Conservation (phyloP, 1,140 invertebrate genomes). For the Galleria mellonella region DNA sequence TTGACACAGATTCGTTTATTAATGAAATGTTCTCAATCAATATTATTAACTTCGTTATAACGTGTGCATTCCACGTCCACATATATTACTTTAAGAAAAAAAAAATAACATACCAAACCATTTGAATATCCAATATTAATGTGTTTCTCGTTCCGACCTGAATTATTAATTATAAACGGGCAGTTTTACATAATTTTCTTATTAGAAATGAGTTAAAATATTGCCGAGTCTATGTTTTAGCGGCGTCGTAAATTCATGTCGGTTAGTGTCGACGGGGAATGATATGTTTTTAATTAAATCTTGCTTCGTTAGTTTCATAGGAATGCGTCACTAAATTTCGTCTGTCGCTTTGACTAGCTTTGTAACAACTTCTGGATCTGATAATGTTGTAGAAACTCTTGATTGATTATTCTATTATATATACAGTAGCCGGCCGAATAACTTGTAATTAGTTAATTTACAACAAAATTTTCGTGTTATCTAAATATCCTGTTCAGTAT, state of each 20-base stretch:
- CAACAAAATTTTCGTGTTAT: too few species aligned
- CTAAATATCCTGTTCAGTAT: too few species aligned
- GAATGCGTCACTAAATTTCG: conserved; percentile 14
- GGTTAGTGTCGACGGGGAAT: conserved; percentile 13
- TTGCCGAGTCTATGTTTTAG: conserved; percentile 55
- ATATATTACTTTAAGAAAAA: conserved; percentile 1
- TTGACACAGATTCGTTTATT: too few species aligned
- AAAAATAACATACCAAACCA: conserved; percentile 2
- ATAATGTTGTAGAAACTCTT: conserved; percentile 2
- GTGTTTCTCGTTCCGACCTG: conserved; percentile 37
- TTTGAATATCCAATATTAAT: conserved; percentile 19
- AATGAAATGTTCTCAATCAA: too few species aligned
- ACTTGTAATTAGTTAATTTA: neutral
- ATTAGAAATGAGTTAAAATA: conserved; percentile 64
- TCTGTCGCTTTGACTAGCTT: conserved; percentile 5
- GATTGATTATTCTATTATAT: conserved; percentile 10
- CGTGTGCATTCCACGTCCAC: neutral
- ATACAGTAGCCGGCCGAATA: neutral
- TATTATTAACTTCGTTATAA: too few species aligned
- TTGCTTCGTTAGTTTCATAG: conserved; percentile 43
- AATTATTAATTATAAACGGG: conserved; percentile 67
- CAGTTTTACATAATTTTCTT: conserved; percentile 68
- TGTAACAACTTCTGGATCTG: conserved; percentile 8
- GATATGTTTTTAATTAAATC: conserved; percentile 67
- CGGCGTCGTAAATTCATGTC: conserved; percentile 57